A percentile compares a stretch with the other conserved stretches of the same genome.
These are phyloP conservation scores for Sturnira hondurensis DNA, from an alignment of 2,113 vertebrate genomes.

Conservation along the genomic window DNA sequence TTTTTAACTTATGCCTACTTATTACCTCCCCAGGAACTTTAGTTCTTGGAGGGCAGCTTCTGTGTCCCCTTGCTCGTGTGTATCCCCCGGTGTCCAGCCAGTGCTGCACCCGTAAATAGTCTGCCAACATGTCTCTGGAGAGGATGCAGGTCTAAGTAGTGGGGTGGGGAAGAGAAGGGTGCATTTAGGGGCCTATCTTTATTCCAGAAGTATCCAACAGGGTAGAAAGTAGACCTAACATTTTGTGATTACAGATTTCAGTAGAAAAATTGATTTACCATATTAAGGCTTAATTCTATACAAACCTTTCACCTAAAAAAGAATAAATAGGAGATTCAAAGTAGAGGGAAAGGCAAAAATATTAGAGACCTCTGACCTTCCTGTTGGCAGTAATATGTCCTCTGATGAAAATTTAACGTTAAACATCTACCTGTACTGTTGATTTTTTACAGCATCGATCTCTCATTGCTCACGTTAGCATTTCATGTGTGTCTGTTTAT, in stretches of 20 bases:
- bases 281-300: neutral
- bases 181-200: neutral
- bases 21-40: neutral
- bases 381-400: neutral
- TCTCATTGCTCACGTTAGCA: constrained; percentile 10
- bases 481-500: neutral
- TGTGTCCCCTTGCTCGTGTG: neutral
- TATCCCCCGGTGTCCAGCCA: neutral
- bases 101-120: neutral
- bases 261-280: neutral
- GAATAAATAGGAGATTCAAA: neutral
- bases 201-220: neutral
- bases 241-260: neutral
- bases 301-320: neutral
- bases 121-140: neutral
- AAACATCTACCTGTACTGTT: neutral
- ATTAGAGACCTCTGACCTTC: neutral
- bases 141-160: neutral
- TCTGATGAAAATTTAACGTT: neutral
- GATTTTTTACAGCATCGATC: constrained; percentile 6
- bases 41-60: neutral
- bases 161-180: neutral
- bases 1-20: neutral
- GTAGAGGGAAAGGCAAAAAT: neutral
- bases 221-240: neutral